Evolutionary conservation across 1,140 invertebrate genomes (phyloP).

Genomic region (Lithobius niger): DNA sequence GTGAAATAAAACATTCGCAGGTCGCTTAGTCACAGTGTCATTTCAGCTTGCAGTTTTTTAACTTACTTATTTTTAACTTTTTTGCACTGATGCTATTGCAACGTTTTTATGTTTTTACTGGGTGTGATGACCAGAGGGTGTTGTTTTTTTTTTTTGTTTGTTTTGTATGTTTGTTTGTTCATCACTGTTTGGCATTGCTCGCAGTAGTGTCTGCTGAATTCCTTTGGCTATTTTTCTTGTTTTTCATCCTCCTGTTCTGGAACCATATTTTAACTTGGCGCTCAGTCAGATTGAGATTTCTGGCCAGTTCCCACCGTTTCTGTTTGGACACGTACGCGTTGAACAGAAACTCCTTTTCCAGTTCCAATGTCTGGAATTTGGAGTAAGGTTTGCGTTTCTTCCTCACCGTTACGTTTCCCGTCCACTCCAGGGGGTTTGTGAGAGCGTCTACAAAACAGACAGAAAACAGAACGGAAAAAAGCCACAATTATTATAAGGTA

Average conservation of each 20-base stretch:
- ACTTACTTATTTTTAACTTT: too few relatives aligned
- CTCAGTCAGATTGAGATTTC: constrained; percentile 84
- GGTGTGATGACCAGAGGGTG: too few relatives aligned
- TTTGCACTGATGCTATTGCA: too few relatives aligned
- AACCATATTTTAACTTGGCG: constrained; percentile 91
- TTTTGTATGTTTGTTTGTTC: not conserved
- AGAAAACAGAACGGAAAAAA: not conserved
- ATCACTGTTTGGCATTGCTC: constrained; percentile 5
- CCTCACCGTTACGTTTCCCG: constrained; percentile 75
- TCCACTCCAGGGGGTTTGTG: constrained; percentile 77
- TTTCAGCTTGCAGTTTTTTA: too few relatives aligned
- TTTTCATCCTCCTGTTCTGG: constrained; percentile 98
- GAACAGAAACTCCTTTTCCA: constrained; percentile 94
- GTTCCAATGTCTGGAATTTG: constrained; percentile 87
- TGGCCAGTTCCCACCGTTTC: constrained; percentile 88
- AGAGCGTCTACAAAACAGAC: constrained; percentile 7
- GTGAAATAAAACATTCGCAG: too few relatives aligned
- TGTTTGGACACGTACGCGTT: constrained; percentile 96
- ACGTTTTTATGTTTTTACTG: too few relatives aligned
- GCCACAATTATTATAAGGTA: too few relatives aligned
- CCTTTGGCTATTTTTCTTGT: constrained; percentile 91
- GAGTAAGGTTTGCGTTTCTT: constrained; percentile 97
- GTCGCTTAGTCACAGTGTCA: too few relatives aligned
- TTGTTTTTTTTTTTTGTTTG: not conserved
- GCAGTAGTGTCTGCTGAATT: constrained; percentile 35